Evolutionary conservation across 2,113 vertebrate species (phyloP).

Genomic region (Sinocyclocheilus anophthalmus): DNA sequence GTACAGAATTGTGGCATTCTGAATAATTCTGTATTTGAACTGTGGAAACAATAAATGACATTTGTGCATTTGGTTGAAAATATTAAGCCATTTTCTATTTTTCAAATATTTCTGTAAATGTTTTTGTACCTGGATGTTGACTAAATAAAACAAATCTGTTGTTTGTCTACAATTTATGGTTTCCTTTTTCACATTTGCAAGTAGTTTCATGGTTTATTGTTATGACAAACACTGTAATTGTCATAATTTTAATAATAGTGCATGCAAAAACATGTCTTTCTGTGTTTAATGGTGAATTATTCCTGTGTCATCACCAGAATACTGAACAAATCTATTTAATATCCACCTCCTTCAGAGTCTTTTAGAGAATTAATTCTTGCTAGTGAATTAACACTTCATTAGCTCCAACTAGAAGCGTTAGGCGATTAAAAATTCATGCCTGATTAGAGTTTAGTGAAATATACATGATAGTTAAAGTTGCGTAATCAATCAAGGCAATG

Average conservation of each 20-base stretch:
- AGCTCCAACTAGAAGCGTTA: slow-evolving; percentile 92
- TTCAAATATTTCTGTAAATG: background rate
- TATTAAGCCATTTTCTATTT: background rate
- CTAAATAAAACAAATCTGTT: background rate
- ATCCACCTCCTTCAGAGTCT: slow-evolving; percentile 85
- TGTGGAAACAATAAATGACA: background rate
- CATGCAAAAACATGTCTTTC: background rate
- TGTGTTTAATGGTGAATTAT: background rate
- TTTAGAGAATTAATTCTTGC: slow-evolving; percentile 98
- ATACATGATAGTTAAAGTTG: slow-evolving; percentile 98
- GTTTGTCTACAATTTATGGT: background rate
- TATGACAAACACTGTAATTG: background rate
- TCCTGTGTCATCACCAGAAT: slow-evolving; percentile 60
- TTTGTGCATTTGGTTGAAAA: background rate
- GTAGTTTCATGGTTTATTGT: background rate
- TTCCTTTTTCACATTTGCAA: background rate
- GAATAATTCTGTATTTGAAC: background rate
- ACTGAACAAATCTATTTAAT: slow-evolving; percentile 77
- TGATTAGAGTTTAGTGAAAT: slow-evolving; percentile 99
- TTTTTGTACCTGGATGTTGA: background rate
- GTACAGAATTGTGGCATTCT: background rate
- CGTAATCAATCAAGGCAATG: slow-evolving; percentile 84
- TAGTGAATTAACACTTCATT: slow-evolving; percentile 99
- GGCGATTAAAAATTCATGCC: slow-evolving; percentile 98
- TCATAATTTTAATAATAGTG: background rate